Evolutionary conservation across 2,888 invertebrate species (phyloP).

Genomic region (Drosophila recens): DNA sequence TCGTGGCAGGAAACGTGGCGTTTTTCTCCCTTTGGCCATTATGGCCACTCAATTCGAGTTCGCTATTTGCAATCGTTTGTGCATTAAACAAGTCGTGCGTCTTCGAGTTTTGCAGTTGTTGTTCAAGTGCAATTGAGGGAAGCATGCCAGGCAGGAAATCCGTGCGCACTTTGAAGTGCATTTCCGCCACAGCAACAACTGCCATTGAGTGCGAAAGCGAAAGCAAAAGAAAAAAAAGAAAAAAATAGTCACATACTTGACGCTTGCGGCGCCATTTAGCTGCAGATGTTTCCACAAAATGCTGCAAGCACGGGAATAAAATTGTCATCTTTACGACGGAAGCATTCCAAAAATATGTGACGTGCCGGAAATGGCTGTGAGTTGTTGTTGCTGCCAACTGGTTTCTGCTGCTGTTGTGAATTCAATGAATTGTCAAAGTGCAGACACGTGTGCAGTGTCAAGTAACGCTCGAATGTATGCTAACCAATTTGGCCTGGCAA

Average conservation of each 20-base stretch:
- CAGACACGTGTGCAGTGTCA: slow-evolving; percentile 41
- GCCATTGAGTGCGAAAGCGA: slow-evolving; percentile 3
- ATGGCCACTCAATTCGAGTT: slow-evolving; percentile 36
- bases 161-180: slow-evolving; percentile 70
- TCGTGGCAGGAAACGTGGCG: slow-evolving; percentile 54
- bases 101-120: slow-evolving; percentile 19
- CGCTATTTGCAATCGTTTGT: slow-evolving; percentile 34
- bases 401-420: slow-evolving; percentile 14
- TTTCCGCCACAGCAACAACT: slow-evolving; percentile 57
- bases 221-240: neutral
- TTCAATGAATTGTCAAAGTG: slow-evolving; percentile 52
- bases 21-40: slow-evolving; percentile 6
- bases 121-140: slow-evolving; percentile 22
- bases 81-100: slow-evolving; percentile 31
- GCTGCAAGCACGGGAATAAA: slow-evolving; percentile 49
- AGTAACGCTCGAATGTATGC: slow-evolving; percentile 51
- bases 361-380: slow-evolving; percentile 46
- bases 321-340: slow-evolving; percentile 38
- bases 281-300: slow-evolving; percentile 35
- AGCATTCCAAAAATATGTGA: slow-evolving; percentile 31
- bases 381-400: slow-evolving; percentile 5
- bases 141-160: slow-evolving; percentile 63
- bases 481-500: slow-evolving; percentile 37
- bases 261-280: slow-evolving; percentile 53
- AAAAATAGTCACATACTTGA: slow-evolving; percentile 14